Percentiles rank a stretch among this genome's conserved stretches.
Conservation (phyloP, 2,888 invertebrate species). For the Eledona agricola region DNA sequence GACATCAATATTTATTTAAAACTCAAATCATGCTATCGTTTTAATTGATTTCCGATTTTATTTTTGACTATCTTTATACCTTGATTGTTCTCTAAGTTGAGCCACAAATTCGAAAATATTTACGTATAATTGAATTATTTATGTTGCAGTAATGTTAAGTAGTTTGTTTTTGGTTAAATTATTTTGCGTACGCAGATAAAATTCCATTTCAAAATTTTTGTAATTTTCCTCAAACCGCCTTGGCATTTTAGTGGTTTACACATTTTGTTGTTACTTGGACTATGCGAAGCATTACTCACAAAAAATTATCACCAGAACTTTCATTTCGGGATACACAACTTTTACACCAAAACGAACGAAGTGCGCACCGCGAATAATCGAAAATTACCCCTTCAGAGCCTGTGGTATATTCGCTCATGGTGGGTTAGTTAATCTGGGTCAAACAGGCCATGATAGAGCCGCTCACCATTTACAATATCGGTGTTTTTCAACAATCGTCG, state of each 20-base stretch:
- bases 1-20: too few relatives aligned
- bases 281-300: constrained; percentile 21
- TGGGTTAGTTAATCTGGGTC: constrained; percentile 37
- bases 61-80: too few relatives aligned
- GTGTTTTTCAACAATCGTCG: constrained; percentile 26
- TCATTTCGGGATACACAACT: constrained; percentile 12
- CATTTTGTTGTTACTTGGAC: too few relatives aligned
- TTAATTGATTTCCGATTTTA: too few relatives aligned
- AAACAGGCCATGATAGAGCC: constrained; percentile 33
- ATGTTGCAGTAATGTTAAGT: not conserved
- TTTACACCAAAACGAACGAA: constrained; percentile 5
- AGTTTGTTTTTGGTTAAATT: constrained; percentile 3
- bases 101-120: too few relatives aligned
- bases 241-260: too few relatives aligned
- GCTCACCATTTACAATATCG: constrained; percentile 28
- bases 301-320: not conserved
- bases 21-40: too few relatives aligned
- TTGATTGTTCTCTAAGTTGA: too few relatives aligned
- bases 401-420: constrained; percentile 28
- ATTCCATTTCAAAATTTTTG: constrained; percentile 1
- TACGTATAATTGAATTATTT: not conserved
- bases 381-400: constrained; percentile 28
- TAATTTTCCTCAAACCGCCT: too few relatives aligned
- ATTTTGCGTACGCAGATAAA: too few relatives aligned
- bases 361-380: constrained; percentile 12